Evolutionary conservation across 2,113 vertebrate species (phyloP).

Genomic region (Macrotus californicus): DNA sequence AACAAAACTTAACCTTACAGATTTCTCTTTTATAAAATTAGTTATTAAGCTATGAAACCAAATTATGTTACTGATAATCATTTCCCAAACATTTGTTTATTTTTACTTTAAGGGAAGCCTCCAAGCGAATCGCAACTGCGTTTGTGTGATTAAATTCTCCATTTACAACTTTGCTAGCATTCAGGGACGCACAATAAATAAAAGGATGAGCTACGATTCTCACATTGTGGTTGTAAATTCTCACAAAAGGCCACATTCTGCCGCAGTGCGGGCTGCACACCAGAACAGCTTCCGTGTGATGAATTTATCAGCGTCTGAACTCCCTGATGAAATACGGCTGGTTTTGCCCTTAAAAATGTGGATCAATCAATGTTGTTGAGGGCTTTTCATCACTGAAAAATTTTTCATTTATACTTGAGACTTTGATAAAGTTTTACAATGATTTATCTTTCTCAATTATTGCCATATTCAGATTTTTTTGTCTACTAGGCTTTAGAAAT

Average conservation of each 20-base stretch:
- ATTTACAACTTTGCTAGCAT: conserved; percentile 70
- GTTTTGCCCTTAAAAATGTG: conserved; percentile 76
- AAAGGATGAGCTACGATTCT: conserved; percentile 71
- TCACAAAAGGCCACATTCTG: conserved; percentile 68
- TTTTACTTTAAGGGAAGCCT: not conserved
- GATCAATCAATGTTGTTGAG: conserved; percentile 77
- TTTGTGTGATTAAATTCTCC: conserved; percentile 71
- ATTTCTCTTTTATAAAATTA: not conserved
- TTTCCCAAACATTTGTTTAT: not conserved
- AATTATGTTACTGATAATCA: not conserved
- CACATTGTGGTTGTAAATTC: conserved; percentile 74
- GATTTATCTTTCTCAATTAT: conserved; percentile 34
- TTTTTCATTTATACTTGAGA: conserved; percentile 65
- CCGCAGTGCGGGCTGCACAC: conserved; percentile 55
- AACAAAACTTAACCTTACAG: not conserved
- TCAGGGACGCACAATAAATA: conserved; percentile 73
- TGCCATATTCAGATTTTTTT: not conserved
- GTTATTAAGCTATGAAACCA: not conserved
- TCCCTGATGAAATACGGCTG: conserved; percentile 71
- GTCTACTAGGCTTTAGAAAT: not conserved
- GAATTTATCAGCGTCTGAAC: conserved; percentile 77
- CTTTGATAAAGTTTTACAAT: conserved; percentile 63
- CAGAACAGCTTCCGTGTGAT: conserved; percentile 45
- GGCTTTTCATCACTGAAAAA: conserved; percentile 74
- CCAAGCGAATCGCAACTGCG: conserved; percentile 26